These are phyloP conservation scores for Hemiprocne comata DNA, from an alignment of 2,113 vertebrate species.

Conservation along the genomic window DNA sequence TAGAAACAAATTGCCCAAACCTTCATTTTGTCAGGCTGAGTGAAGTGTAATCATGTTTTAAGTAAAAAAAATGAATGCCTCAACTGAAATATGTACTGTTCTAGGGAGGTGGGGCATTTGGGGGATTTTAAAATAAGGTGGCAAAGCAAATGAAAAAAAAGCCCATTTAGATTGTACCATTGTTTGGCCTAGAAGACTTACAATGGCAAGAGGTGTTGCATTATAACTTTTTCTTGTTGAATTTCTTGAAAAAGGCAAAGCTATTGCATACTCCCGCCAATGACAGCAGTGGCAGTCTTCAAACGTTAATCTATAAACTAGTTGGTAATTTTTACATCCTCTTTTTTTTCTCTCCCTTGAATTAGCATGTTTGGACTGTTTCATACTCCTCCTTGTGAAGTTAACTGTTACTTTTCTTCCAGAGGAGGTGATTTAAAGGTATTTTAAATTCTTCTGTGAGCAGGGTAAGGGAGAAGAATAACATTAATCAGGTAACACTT, in stretches of 20 bases:
- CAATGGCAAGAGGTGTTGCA: background rate
- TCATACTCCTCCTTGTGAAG: background rate
- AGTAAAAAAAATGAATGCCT: background rate
- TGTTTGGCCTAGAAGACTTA: background rate
- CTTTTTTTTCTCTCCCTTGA: background rate
- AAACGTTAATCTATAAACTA: background rate
- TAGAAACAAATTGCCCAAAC: background rate
- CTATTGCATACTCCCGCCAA: background rate
- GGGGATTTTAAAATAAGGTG: background rate
- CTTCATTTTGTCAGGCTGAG: background rate
- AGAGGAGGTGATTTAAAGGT: background rate
- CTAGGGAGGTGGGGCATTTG: background rate
- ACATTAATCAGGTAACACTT: background rate
- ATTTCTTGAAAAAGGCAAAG: background rate
- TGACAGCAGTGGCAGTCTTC: background rate
- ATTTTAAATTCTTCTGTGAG: background rate
- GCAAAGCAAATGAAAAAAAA: background rate
- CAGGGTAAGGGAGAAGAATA: background rate
- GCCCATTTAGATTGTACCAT: background rate
- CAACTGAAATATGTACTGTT: background rate
- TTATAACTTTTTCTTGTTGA: background rate
- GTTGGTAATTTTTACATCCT: background rate
- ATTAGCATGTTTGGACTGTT: background rate
- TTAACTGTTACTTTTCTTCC: background rate
- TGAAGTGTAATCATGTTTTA: background rate